These are phyloP conservation scores for Diploptera punctata DNA, from an alignment of 2,888 invertebrate genomes.

Conservation along the genomic window DNA sequence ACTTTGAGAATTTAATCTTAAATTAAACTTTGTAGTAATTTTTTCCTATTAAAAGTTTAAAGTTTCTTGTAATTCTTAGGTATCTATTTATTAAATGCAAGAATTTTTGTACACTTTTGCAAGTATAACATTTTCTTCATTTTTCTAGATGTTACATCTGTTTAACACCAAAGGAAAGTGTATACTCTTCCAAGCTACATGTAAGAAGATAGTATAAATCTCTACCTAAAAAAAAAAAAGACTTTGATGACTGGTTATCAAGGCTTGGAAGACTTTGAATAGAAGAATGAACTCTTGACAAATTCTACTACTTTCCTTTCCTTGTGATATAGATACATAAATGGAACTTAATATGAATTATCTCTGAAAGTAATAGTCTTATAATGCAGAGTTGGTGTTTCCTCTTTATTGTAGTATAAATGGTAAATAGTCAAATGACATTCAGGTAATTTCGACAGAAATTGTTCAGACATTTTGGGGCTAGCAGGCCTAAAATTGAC, in stretches of 20 bases:
- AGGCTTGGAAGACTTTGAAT: not conserved
- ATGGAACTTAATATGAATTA: not conserved
- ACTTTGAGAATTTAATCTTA: too few relatives aligned
- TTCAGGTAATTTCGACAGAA: too few relatives aligned
- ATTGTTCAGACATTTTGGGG: too few relatives aligned
- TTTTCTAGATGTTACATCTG: not conserved
- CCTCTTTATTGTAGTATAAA: not conserved
- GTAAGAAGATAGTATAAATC: not conserved
- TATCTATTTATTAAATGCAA: too few relatives aligned
- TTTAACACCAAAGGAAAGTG: not conserved
- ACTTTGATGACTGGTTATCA: not conserved
- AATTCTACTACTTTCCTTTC: not conserved
- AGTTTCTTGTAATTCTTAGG: too few relatives aligned
- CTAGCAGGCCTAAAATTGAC: not conserved
- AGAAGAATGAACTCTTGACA: not conserved
- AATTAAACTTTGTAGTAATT: too few relatives aligned
- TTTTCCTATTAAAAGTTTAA: too few relatives aligned
- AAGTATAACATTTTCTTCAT: too few relatives aligned
- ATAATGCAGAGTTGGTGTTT: not conserved
- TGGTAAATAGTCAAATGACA: too few relatives aligned
- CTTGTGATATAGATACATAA: not conserved
- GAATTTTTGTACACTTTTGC: too few relatives aligned
- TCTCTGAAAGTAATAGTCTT: not conserved
- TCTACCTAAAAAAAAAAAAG: not conserved
- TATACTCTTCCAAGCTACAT: not conserved